phyloP scores from a whole-genome alignment of 2,797 vertebrate genomes.

The Poeciliopsis turneri region DNA sequence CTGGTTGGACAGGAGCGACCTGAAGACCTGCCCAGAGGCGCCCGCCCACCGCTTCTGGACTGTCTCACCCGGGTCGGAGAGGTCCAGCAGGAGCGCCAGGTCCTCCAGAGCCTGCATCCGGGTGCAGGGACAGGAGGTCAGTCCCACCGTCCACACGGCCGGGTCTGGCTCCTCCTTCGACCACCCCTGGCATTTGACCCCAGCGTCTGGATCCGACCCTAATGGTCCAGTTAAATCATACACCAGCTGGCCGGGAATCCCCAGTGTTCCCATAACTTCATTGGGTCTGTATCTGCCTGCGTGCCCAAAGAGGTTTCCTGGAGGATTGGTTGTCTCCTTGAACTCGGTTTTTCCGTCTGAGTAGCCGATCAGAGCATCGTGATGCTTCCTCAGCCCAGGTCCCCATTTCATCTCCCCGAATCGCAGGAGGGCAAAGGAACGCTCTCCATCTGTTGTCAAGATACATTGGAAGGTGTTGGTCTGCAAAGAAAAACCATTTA shows the following conservation, averaged over 20 bases:
- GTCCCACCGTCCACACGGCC: slow-evolving; percentile 65
- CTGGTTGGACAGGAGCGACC: slow-evolving; percentile 76
- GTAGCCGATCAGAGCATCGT: slow-evolving; percentile 82
- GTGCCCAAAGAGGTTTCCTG: slow-evolving; percentile 74
- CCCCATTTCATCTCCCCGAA: slow-evolving; percentile 84
- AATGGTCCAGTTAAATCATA: slow-evolving; percentile 74
- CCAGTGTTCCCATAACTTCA: slow-evolving; percentile 71
- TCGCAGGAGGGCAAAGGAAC: slow-evolving; percentile 81
- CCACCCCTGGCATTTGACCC: slow-evolving; percentile 79
- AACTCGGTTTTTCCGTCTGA: slow-evolving; percentile 75
- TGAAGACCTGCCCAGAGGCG: slow-evolving; percentile 66
- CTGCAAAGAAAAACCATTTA: slow-evolving; percentile 56
- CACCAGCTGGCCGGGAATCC: slow-evolving; percentile 76
- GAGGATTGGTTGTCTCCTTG: slow-evolving; percentile 71
- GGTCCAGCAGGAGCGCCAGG: slow-evolving; percentile 75
- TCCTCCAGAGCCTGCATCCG: slow-evolving; percentile 78
- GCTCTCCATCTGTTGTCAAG: slow-evolving; percentile 81
- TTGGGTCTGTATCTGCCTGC: slow-evolving; percentile 83
- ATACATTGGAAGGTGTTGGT: slow-evolving; percentile 87
- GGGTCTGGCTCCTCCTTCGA: slow-evolving; percentile 76
- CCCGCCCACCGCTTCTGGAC: slow-evolving; percentile 74
- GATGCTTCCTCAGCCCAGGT: slow-evolving; percentile 76
- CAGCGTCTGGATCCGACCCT: slow-evolving; percentile 52
- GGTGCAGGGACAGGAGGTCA: slow-evolving; percentile 82
- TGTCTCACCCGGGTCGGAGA: slow-evolving; percentile 32